Conservation (phyloP, 1,140 invertebrate genomes). For the Thrips palmi region DNA sequence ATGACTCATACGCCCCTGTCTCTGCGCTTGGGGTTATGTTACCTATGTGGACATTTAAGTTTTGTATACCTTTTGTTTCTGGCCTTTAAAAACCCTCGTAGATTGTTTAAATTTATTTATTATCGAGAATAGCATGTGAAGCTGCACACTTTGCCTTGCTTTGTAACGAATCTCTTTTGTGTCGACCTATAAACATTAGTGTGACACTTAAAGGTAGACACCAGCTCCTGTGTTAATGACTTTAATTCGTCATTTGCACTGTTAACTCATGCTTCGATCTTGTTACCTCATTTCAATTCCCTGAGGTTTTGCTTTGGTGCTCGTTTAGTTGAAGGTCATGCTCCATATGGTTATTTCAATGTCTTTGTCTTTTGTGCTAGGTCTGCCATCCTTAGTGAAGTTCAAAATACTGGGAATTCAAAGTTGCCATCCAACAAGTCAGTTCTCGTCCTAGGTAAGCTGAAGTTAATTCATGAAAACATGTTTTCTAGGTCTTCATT, state of each 20-base stretch:
- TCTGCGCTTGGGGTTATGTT: no score
- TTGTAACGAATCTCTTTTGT: background rate
- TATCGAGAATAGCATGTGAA: background rate
- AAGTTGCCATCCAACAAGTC: slow-evolving; percentile 87
- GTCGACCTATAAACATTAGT: background rate
- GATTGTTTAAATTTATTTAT: background rate
- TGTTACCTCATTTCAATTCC: slow-evolving; percentile 7
- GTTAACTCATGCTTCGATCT: slow-evolving; percentile 1
- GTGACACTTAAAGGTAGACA: slow-evolving; percentile 1
- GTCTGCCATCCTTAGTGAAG: slow-evolving; percentile 84
- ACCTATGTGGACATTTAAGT: background rate
- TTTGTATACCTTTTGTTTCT: background rate
- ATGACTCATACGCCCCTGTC: slow-evolving; percentile 28
- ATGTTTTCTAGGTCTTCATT: background rate
- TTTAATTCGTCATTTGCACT: slow-evolving; percentile 4
- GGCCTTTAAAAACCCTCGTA: background rate
- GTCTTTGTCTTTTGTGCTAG: slow-evolving; percentile 32
- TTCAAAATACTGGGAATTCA: slow-evolving; percentile 82
- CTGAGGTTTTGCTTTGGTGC: slow-evolving; percentile 6
- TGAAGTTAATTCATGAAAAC: background rate
- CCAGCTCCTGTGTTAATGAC: slow-evolving; percentile 4
- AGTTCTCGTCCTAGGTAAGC: slow-evolving; percentile 65
- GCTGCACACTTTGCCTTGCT: background rate
- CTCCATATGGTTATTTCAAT: background rate
- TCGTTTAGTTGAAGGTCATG: slow-evolving; percentile 3